Conservation (phyloP, 2,113 vertebrate genomes). For the Coregonus clupeaformis region DNA sequence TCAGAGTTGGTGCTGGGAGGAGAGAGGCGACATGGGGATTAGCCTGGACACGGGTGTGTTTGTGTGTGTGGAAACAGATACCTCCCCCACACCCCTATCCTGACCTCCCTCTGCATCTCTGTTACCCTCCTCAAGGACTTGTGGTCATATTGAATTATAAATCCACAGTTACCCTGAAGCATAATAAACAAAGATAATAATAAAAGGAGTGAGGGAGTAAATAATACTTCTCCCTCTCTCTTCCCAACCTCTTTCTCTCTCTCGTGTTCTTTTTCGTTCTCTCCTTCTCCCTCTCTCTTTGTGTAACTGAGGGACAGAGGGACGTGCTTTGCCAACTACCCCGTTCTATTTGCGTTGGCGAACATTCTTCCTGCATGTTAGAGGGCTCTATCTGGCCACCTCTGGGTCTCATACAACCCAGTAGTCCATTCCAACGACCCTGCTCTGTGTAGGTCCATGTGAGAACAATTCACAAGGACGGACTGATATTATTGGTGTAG, state of each 20-base stretch:
- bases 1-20: constrained; percentile 58
- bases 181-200: constrained; percentile 7
- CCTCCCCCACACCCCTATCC: constrained; percentile 16
- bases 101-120: background rate
- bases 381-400: constrained; percentile 1
- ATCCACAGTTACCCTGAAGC: background rate
- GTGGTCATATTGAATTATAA: constrained; percentile 18
- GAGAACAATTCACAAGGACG: background rate
- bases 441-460: background rate
- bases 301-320: constrained; percentile 6
- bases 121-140: constrained; percentile 6
- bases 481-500: background rate
- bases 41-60: constrained; percentile 45
- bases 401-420: background rate
- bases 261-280: background rate
- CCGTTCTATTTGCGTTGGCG: constrained; percentile 33
- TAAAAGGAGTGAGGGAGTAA: background rate
- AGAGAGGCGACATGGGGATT: constrained; percentile 60
- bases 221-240: background rate
- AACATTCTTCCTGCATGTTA: constrained; percentile 29
- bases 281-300: background rate
- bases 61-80: constrained; percentile 58
- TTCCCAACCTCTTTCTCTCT: background rate
- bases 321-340: constrained; percentile 2
- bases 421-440: background rate